Conservation (phyloP, 2,113 vertebrate species). For the Conger conger region DNA sequence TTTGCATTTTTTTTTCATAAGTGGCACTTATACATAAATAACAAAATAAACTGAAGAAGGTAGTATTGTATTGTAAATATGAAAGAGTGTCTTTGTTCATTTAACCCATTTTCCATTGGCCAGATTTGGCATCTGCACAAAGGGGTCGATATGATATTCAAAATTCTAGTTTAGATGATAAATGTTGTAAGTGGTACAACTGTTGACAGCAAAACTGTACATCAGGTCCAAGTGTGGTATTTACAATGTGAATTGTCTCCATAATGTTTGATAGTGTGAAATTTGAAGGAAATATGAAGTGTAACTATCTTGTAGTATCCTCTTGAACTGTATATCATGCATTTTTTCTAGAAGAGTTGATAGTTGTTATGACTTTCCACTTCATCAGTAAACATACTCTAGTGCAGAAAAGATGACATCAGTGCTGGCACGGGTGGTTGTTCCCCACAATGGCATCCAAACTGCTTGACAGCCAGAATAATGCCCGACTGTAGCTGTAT, state of each 20-base stretch:
- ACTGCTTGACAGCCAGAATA: constrained; percentile 16
- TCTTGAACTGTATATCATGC: background rate
- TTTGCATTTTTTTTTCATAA: no score
- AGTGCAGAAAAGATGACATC: constrained; percentile 10
- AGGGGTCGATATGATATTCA: no score
- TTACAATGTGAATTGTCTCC: background rate
- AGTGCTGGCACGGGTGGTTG: constrained; percentile 9
- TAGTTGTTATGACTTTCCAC: background rate
- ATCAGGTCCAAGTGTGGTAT: background rate
- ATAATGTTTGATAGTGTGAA: background rate
- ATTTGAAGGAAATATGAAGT: background rate
- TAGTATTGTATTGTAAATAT: no score
- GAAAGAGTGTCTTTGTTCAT: background rate
- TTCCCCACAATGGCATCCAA: constrained; percentile 6
- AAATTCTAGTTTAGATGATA: background rate
- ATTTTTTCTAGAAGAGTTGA: background rate
- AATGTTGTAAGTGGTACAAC: no score
- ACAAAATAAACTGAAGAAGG: no score
- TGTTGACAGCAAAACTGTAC: no score
- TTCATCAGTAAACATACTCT: background rate
- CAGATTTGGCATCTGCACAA: no score
- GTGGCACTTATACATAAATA: no score
- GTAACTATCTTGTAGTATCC: background rate
- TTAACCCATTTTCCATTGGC: no score
- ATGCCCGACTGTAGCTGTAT: constrained; percentile 8